Evolutionary conservation across 2,797 vertebrate species (phyloP), one percentile per base, ranked within the genome.

Genomic region (Pangasius djambal): DNA sequence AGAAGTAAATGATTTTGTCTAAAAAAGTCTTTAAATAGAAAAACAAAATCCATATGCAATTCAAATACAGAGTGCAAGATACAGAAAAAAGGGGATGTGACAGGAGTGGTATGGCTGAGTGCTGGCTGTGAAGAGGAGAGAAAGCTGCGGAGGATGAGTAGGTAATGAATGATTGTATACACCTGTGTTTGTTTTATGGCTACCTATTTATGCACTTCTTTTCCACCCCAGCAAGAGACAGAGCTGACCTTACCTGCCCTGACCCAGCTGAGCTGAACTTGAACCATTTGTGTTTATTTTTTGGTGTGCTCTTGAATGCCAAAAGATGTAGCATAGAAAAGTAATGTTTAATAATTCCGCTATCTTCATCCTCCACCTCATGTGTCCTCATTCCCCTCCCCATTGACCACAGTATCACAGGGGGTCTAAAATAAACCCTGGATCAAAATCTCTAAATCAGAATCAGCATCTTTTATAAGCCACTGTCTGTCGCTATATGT

Each of bases 361-460:
- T 48, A 4, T 75, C 13, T 16, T 28, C 28, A 52, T n/a, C 25
- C 75, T 78, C 48, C 28, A 7, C 13, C 28, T 52, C 1, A 9
- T 28, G 18, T 57, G 52, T 37, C n/a, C 16, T 81, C 50, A 31
- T 55, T 79, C 15, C 25, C n/a, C 20, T 82, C 20, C 22, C 5
- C 34, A 61, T 28, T 1, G 6, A 61, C 57, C 34, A 44, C 8
- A 15, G 34, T 25, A 28, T 82, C 9, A 59, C 55, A 25, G 10
- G 31, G 52, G 50, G 31, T 86, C 52, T 83, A 72, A 48, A 85
- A 89, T 75, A 10, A 85, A 81, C 57, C 72, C n/a, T 52, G 55
- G 67, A 78, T 86, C 65, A 82, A 59, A 40, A 83, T 44, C 9
- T 55, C 82, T 88, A 37, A 78, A 37, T 70, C 65, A 88, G n/a